These are phyloP conservation scores for Camponotus pennsylvanicus DNA, from an alignment of 1,140 invertebrate genomes.

Conservation along the genomic window DNA sequence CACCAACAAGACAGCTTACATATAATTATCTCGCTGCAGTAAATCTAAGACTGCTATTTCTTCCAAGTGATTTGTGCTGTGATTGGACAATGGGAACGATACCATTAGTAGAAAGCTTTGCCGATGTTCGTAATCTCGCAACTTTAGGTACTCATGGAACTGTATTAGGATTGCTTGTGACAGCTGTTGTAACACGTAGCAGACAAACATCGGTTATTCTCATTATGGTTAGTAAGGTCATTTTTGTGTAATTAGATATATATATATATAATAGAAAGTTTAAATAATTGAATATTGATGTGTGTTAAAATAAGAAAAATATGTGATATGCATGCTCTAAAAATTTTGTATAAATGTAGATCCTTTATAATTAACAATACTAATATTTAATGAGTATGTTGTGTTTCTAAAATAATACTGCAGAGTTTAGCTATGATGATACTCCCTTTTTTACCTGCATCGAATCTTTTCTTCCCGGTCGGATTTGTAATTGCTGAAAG, in stretches of 20 bases:
- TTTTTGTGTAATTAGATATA: not conserved
- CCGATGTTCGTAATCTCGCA: constrained; percentile 94
- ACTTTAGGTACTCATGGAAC: constrained; percentile 91
- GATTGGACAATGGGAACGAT: constrained; percentile 99
- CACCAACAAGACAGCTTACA: constrained; percentile 94
- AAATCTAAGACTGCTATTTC: constrained; percentile 96
- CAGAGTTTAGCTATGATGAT: constrained; percentile 94
- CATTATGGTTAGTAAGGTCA: constrained; percentile 90
- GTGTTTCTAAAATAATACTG: constrained; percentile 69
- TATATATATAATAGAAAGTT: not conserved
- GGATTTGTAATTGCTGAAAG: constrained; percentile 99
- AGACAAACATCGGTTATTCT: constrained; percentile 91
- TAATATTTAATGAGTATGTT: constrained; percentile 27
- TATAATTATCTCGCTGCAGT: constrained; percentile 97
- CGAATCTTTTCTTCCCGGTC: constrained; percentile 98
- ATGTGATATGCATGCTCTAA: not conserved
- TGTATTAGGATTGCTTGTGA: constrained; percentile 88
- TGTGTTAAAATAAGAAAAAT: not conserved
- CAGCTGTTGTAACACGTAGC: constrained; percentile 89
- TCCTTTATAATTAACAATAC: constrained; percentile 37
- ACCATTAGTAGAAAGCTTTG: constrained; percentile 92
- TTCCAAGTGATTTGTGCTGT: constrained; percentile 96
- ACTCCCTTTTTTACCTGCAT: constrained; percentile 97
- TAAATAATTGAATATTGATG: not conserved
- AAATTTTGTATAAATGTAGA: not conserved